A percentile compares a stretch with the other conserved stretches of the same genome.
These are phyloP conservation scores for Equus quagga DNA, from an alignment of 2,113 vertebrate genomes.

Conservation along the genomic window DNA sequence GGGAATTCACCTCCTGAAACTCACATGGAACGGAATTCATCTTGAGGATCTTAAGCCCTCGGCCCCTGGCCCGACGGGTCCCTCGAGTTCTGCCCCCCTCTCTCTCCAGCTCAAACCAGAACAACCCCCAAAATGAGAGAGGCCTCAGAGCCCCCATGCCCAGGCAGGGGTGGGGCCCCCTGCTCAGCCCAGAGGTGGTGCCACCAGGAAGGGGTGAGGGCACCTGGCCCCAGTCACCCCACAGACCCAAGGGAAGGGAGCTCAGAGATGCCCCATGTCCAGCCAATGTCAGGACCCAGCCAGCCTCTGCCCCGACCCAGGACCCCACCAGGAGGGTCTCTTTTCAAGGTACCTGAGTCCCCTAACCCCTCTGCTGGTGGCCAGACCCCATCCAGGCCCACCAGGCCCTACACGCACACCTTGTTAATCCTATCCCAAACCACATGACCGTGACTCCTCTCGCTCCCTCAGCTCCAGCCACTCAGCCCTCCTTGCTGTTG, in stretches of 20 bases:
- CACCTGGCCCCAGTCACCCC: background rate
- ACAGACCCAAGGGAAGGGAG: background rate
- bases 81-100: background rate
- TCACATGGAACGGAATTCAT: background rate
- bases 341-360: background rate
- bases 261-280: background rate
- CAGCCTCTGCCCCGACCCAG: too few species aligned
- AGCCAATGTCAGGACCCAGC: background rate
- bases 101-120: background rate
- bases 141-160: background rate
- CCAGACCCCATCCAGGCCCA: background rate
- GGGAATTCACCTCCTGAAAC: background rate
- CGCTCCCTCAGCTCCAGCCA: background rate
- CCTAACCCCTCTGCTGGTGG: background rate
- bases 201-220: background rate
- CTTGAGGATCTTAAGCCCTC: background rate
- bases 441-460: background rate
- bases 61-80: rapidly evolving
- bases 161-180: background rate
- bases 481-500: background rate
- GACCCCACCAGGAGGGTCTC: background rate
- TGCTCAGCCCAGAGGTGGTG: background rate
- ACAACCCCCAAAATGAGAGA: background rate
- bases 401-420: rapidly evolving
- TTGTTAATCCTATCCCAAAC: background rate